Base-by-base conservation (phyloP, 2,113 vertebrate genomes). In the Tragelaphus scriptus region DNA sequence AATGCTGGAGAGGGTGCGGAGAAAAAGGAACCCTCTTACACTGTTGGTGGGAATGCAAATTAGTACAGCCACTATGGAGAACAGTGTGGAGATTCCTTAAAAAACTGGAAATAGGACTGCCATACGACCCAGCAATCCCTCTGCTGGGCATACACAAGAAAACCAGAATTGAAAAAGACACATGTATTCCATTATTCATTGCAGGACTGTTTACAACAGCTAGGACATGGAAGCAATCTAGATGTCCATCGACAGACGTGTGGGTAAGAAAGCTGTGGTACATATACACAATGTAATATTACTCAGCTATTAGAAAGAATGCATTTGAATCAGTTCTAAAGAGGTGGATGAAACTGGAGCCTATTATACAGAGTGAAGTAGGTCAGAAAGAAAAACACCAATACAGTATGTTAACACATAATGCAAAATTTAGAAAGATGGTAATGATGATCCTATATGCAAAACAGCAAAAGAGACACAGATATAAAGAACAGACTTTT, bases 171-270 rank as follows among this genome's bases (percentile, higher is more conserved):
- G 65, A 68, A 68, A 68, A 19, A 68, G 16, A 68, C 65, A 36
- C 17, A 19, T 36, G 32, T 68, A 36, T 4, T n/a, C 65, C 32
- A 36, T 5, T 36, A 17, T 68, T 68, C n/a, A 36, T 68, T 2
- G 1, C 65, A 68, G 17, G 7, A 68, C 32, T 68, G 65, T 68
- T 68, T 68, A 68, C 32, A 68, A 68, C 17, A 36, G 32, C 65
- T 36, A 36, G 8, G 32, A 68, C 65, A 36, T 68, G 8, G 65
- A 68, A 68, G 32, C 65, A 68, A 36, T n/a, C 65, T 68, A 36
- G 9, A 68, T 5, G 65, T 36, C 65, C 32, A 68, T 36, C 0
- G 0, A 1, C 65, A 36, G 32, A 68, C 1, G 4, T 36, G 19
- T 68, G 65, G 65, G 36, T 68, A 68, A 68, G 65, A n/a, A 68